Evolutionary conservation across 1,140 invertebrate genomes (phyloP).

Genomic region (Elymnias hypermnestra): DNA sequence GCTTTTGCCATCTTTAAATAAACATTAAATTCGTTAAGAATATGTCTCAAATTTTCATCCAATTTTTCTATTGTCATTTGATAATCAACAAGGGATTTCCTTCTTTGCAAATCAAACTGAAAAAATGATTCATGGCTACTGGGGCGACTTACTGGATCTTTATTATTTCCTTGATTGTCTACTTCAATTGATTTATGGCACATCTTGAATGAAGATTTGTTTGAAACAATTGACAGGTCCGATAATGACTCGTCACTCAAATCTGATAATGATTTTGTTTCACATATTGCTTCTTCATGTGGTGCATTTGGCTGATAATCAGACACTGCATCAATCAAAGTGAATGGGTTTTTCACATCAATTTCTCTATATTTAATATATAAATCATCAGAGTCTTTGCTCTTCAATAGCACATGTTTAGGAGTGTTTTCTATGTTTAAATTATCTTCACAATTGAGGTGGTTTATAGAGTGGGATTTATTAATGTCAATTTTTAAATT

Average conservation of each 20-base stretch:
- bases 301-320: constrained; percentile 32
- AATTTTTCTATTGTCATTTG: constrained; percentile 53
- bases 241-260: constrained; percentile 50
- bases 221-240: constrained; percentile 33
- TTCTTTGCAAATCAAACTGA: constrained; percentile 46
- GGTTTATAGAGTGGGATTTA: constrained; percentile 45
- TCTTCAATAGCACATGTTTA: constrained; percentile 48
- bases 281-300: constrained; percentile 37
- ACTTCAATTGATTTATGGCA: constrained; percentile 44
- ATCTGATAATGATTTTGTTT: constrained; percentile 47
- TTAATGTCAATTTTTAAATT: constrained; percentile 59
- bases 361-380: constrained; percentile 43
- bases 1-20: constrained; percentile 60
- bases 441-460: constrained; percentile 18
- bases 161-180: constrained; percentile 18
- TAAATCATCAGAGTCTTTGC: constrained; percentile 47
- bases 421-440: constrained; percentile 59
- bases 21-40: constrained; percentile 58
- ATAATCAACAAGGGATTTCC: constrained; percentile 42
- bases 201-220: constrained; percentile 51
- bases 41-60: constrained; percentile 42
- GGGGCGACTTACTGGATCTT: constrained; percentile 30
- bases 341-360: constrained; percentile 57
- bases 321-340: constrained; percentile 46
- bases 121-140: constrained; percentile 50